These are phyloP conservation scores for Aphaenogaster ashmeadi DNA, from an alignment of 1,140 invertebrate genomes.

Conservation along the genomic window DNA sequence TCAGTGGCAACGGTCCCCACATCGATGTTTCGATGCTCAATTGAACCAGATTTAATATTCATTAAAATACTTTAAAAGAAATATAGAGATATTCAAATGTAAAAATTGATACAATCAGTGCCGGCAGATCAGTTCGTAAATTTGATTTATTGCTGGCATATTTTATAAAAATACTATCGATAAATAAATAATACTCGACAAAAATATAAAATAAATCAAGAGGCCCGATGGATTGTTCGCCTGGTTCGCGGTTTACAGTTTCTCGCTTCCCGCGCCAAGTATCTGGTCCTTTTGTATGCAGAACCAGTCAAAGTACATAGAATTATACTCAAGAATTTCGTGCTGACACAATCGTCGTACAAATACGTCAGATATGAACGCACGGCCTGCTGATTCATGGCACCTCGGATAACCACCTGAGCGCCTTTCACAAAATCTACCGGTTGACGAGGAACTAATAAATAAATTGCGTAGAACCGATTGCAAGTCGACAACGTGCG, in stretches of 20 bases:
- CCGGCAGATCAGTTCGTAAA: not conserved
- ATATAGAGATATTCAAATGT: not conserved
- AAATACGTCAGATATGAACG: slow-evolving; percentile 44
- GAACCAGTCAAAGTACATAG: slow-evolving; percentile 42
- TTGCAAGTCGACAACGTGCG: too few species aligned
- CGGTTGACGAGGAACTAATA: slow-evolving; percentile 36
- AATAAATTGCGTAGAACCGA: slow-evolving; percentile 24
- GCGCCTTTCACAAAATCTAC: slow-evolving; percentile 41
- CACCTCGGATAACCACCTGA: slow-evolving; percentile 13
- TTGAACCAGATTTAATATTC: not conserved
- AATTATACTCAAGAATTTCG: slow-evolving; percentile 69
- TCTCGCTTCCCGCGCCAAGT: slow-evolving; percentile 33
- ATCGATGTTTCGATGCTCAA: not conserved
- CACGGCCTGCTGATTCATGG: slow-evolving; percentile 58
- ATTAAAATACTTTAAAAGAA: slow-evolving; percentile 9
- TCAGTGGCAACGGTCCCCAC: not conserved
- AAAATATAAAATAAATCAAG: not conserved
- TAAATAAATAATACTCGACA: not conserved
- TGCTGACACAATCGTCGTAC: slow-evolving; percentile 45
- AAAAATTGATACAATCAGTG: not conserved
- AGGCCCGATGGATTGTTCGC: not conserved
- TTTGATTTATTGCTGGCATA: not conserved
- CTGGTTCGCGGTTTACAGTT: slow-evolving; percentile 28
- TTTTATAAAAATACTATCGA: not conserved
- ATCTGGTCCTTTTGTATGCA: slow-evolving; percentile 62